Evolutionary conservation across 2,113 vertebrate genomes (phyloP), one percentile per base, ranked within the genome.

Genomic region (Phylloscopus trochiloides): DNA sequence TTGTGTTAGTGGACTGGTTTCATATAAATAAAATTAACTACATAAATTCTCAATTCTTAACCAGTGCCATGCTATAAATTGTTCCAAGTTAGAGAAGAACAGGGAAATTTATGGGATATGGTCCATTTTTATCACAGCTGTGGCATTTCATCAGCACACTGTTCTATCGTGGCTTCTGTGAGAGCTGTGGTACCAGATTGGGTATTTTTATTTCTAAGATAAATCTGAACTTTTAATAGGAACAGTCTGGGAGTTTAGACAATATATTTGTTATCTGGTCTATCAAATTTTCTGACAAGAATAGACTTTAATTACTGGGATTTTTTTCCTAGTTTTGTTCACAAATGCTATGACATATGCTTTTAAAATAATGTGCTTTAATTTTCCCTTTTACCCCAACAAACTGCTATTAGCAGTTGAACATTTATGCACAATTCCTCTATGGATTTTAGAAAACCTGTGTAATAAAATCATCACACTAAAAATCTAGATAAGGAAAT

Each of bases 151-250:
- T 86, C 63, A 57, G 67, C 13, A 40, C 16, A 71, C 48, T 1
- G 0, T 38, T 93, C 63, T 36, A 8, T 38, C 82, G 29, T 68
- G 59, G 85, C 25, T 92, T 74, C 72, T 84, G 68, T 59, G 74
- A 90, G 76, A 93, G 6, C 71, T 88, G 12, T 26, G 20, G 42
- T 62, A 89, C 70, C 77, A 87, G 87, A 82, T 7, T 29, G 51
- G 82, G 24, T 75, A 52, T 77, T 92, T 94, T 78, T 61, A 50
- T 78, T 92, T 90, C n/a, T 57, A 61, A 92, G 61, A 88, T 81
- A 94, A 83, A 77, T 32, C 21, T 86, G 82, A 90, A 65, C 63
- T 61, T 95, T 68, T 90, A 86, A 83, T 82, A 59, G 73, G 75
- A 96, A 78, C 59, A 81, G 9, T 57, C 63, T 80, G 79, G 26